Evolutionary conservation across 2,888 invertebrate genomes (phyloP), one percentile per base, ranked within the genome.

Genomic region (Venusia cambrica): DNA sequence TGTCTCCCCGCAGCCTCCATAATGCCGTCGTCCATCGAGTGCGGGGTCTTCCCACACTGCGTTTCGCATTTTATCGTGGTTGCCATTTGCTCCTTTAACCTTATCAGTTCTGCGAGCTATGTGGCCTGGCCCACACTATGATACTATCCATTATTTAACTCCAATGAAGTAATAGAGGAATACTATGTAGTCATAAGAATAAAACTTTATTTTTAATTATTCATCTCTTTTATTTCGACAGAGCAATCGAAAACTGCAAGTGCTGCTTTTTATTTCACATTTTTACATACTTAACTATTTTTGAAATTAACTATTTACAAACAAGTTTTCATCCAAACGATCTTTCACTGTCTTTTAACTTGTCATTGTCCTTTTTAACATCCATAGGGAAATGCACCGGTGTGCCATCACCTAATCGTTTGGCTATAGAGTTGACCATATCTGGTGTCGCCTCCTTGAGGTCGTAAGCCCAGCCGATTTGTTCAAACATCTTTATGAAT

Each of bases 381-480:
- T 48, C 33, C 12, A 67, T 16, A 2, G 79, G 78, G 18, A 70
- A 81, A 47, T 80, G 75, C 11, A 83, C 61, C 1, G 79, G 80
- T 1, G 81, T 78, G 1, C 80, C 84, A 21, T 85, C 84, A 1
- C 85, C 85, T 50, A 78, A 59, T 61, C 83, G 74, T n/a, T 72
- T 63, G 0, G 80, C 75, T 15, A 79, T 65, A 5, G 75, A 66
- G 41, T 80, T 77, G n/a, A 87, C 74, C 72, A 81, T 74, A 29
- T 77, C 73, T 3, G 78, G 75, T 2, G 80, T 79, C 0, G 85
- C 84, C 60, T 77, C 71, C 15, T 57, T 68, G 2, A 87, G 57
- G 39, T 84, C 84, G 27, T 81, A 83, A 1, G 84, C 85, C 77
- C 78, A 81, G 13, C 87, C 87, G 9, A 85, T 73, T 41, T 63